Percentiles rank a stretch among this genome's conserved stretches.
These are phyloP conservation scores for Oligia fasciuncula DNA, from an alignment of 2,888 invertebrate species.

Conservation along the genomic window DNA sequence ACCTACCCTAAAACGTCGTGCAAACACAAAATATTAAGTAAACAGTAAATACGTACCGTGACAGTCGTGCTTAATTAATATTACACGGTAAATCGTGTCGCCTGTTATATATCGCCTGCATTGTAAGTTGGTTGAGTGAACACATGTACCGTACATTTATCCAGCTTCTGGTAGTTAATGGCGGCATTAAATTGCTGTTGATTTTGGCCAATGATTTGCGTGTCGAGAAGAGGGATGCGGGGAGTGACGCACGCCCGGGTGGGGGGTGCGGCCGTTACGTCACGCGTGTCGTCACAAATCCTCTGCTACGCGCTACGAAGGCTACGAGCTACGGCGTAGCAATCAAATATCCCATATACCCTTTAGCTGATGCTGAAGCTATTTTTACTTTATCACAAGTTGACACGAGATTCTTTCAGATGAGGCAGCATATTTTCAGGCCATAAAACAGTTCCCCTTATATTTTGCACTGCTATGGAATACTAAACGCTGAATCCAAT, in stretches of 20 bases:
- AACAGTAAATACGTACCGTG: constrained; percentile 43
- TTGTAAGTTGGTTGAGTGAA: constrained; percentile 50
- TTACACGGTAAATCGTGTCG: constrained; percentile 34
- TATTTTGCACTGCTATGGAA: constrained; percentile 55
- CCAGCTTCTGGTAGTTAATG: constrained; percentile 67
- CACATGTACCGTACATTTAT: constrained; percentile 65
- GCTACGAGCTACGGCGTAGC: constrained; percentile 64
- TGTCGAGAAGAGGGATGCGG: constrained; percentile 68
- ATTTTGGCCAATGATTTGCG: constrained; percentile 83
- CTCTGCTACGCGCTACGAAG: constrained; percentile 67
- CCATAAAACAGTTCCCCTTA: constrained; percentile 50
- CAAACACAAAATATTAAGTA: constrained; percentile 52
- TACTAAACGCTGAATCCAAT: constrained; percentile 71
- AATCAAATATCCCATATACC: constrained; percentile 56
- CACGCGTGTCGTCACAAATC: constrained; percentile 81
- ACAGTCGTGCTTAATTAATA: constrained; percentile 51
- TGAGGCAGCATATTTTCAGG: constrained; percentile 46
- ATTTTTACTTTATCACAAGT: constrained; percentile 57
- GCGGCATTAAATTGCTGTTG: constrained; percentile 76
- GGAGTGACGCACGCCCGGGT: constrained; percentile 75
- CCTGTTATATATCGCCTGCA: constrained; percentile 52
- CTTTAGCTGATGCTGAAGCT: constrained; percentile 42
- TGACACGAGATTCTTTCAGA: constrained; percentile 46
- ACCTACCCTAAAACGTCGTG: constrained; percentile 20
- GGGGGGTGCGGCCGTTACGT: constrained; percentile 84